These are phyloP conservation scores for Drosophila malerkotliana DNA, from an alignment of 1,140 invertebrate genomes.

Conservation along the genomic window DNA sequence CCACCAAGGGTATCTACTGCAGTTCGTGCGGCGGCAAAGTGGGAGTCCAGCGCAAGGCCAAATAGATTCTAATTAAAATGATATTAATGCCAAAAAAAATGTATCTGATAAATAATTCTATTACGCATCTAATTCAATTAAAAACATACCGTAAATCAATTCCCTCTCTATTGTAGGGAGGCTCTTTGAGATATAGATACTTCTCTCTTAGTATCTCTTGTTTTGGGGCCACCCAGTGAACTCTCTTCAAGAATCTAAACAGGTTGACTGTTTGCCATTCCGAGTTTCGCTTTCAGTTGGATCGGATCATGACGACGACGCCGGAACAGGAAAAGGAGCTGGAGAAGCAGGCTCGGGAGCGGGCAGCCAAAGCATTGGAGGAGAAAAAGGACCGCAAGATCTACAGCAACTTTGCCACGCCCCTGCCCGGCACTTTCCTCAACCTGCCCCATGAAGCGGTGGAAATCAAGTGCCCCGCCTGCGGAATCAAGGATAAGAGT, in stretches of 20 bases:
- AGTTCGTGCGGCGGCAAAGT: constrained; percentile 77
- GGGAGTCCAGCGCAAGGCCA: constrained; percentile 69
- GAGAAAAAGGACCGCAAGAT: constrained; percentile 63
- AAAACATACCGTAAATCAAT: constrained; percentile 43
- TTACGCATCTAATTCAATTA: constrained; percentile 78
- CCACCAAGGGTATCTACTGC: constrained; percentile 76
- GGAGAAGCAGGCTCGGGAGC: constrained; percentile 32
- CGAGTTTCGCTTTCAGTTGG: constrained; percentile 52
- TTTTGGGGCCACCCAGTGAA: neutral
- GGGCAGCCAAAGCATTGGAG: constrained; percentile 35
- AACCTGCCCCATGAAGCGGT: constrained; percentile 69
- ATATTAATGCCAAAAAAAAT: constrained; percentile 60
- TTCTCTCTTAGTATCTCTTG: neutral
- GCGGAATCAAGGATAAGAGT: constrained; percentile 60
- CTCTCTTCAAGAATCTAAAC: constrained; percentile 30
- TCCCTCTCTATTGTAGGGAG: constrained; percentile 10
- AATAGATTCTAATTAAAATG: constrained; percentile 60
- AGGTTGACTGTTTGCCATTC: constrained; percentile 40
- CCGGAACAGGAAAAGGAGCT: constrained; percentile 27
- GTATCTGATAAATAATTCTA: constrained; percentile 58
- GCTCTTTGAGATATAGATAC: neutral
- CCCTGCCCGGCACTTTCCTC: constrained; percentile 70
- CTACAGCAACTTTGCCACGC: constrained; percentile 79
- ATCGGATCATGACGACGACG: constrained; percentile 49
- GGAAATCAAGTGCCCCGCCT: constrained; percentile 69